These are phyloP conservation scores for Meliscaeva auricollis DNA, from an alignment of 2,888 invertebrate species.

Conservation along the genomic window DNA sequence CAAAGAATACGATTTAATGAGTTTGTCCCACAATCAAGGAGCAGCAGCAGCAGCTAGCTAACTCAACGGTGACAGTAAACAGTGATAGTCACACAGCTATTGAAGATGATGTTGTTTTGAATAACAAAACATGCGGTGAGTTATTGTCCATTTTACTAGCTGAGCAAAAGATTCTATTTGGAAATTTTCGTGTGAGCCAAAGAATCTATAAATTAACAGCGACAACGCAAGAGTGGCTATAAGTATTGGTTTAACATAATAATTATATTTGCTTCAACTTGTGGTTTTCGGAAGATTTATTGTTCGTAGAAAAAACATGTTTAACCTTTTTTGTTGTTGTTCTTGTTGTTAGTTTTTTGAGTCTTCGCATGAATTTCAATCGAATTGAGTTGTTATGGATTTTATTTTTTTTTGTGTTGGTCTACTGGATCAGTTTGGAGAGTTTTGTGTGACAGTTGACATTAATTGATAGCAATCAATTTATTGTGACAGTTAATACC, in stretches of 20 bases:
- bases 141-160: constrained; percentile 47
- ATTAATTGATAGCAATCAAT: constrained; percentile 30
- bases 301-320: constrained; percentile 14
- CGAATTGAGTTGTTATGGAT: constrained; percentile 3
- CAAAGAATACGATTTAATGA: constrained; percentile 50
- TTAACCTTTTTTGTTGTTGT: constrained; percentile 16
- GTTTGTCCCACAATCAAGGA: constrained; percentile 8
- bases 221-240: constrained; percentile 49
- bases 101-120: constrained; percentile 18
- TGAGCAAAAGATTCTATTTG: constrained; percentile 16
- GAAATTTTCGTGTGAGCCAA: constrained; percentile 1
- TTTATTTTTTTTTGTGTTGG: neutral
- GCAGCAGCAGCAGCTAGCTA: neutral
- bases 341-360: neutral
- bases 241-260: constrained; percentile 62
- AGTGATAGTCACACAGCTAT: constrained; percentile 28
- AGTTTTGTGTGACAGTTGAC: constrained; percentile 19
- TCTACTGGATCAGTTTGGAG: constrained; percentile 12
- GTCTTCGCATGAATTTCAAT: constrained; percentile 1
- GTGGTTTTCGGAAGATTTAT: constrained; percentile 61
- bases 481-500: constrained; percentile 25
- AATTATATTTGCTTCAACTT: constrained; percentile 54
- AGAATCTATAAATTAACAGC: constrained; percentile 13
- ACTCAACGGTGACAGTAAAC: constrained; percentile 36
- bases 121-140: constrained; percentile 56